phyloP scores from a whole-genome alignment of 1,140 invertebrate species.

The Parapsyche elsis region DNA sequence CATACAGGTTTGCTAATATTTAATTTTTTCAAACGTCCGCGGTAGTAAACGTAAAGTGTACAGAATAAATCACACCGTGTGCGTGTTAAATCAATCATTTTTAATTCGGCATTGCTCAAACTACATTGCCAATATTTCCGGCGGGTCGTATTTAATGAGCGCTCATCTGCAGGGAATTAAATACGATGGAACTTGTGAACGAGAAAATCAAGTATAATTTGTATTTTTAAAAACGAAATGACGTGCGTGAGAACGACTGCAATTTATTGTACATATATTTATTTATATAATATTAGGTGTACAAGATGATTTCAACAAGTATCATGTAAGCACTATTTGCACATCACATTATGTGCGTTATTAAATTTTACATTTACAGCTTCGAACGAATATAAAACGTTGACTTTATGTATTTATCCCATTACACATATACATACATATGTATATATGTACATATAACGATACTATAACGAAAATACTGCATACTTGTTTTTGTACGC shows the following conservation, averaged over 20 bases:
- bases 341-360: constrained; percentile 20
- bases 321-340: constrained; percentile 23
- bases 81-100: constrained; percentile 25
- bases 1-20: background rate
- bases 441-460: too few relatives aligned
- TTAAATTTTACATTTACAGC: constrained; percentile 27
- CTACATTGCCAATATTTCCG: background rate
- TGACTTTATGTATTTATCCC: constrained; percentile 12
- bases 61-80: background rate
- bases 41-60: background rate
- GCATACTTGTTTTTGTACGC: constrained; percentile 16
- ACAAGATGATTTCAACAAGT: constrained; percentile 10
- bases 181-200: background rate
- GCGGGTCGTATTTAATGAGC: background rate
- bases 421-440: constrained; percentile 27
- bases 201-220: too few relatives aligned
- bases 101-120: background rate
- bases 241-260: too few relatives aligned
- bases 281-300: background rate
- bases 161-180: too few relatives aligned
- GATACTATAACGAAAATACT: background rate
- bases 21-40: background rate
- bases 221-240: too few relatives aligned
- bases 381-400: constrained; percentile 7
- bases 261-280: background rate